A percentile compares a stretch with the other conserved stretches of the same genome.
Evolutionary conservation across 2,113 vertebrate species (phyloP).

Genomic region (Apteryx owenii): DNA sequence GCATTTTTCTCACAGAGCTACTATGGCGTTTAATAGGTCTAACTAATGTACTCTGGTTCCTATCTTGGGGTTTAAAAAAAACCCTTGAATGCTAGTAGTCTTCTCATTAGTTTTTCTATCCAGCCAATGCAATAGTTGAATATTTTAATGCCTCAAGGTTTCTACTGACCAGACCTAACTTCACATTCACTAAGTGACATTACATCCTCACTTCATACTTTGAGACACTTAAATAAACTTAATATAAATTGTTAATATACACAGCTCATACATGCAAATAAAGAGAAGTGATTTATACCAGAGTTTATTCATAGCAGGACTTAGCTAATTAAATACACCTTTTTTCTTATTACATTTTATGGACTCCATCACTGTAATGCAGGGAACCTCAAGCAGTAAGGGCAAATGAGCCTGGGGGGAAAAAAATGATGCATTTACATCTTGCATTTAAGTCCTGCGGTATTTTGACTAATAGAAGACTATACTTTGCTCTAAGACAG

Average conservation of each 20-base stretch:
- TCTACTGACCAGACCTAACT: not conserved
- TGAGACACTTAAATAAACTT: not conserved
- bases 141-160: not conserved
- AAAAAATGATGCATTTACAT: not conserved
- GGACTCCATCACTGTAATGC: constrained; percentile 61
- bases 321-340: constrained; percentile 68
- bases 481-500: not conserved
- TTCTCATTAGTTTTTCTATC: not conserved
- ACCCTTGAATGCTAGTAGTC: not conserved
- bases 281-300: constrained; percentile 55
- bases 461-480: not conserved
- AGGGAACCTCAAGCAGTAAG: not conserved
- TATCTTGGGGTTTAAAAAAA: not conserved
- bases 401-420: constrained; percentile 3
- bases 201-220: not conserved
- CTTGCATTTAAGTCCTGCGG: not conserved
- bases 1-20: not conserved
- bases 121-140: not conserved
- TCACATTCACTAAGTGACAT: not conserved
- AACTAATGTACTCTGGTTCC: not conserved
- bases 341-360: constrained; percentile 65
- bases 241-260: constrained; percentile 3
- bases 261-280: constrained; percentile 33
- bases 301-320: constrained; percentile 30
- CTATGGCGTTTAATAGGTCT: not conserved